Evolutionary conservation across 2,797 vertebrate species (phyloP), one percentile per base, ranked within the genome.

Genomic region (Neomorphus geoffroyi): DNA sequence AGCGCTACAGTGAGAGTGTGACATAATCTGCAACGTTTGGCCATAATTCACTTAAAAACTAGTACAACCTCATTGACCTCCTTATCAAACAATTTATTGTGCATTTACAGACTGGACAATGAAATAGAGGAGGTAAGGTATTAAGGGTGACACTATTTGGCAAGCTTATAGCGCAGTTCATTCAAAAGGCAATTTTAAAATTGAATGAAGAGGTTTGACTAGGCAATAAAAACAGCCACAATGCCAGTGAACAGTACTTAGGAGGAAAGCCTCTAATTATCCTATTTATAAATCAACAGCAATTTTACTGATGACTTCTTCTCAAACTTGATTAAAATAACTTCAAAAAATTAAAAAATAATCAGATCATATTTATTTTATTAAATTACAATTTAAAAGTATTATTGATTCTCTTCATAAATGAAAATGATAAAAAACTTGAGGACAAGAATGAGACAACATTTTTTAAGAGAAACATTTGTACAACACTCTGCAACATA

Each of bases 151-250:
- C 96, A 97, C 97, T 97, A 97, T 97, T 98, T 98, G 98, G 98
- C 98, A 98, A 97, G 98, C 98, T 98, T 96, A 74, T 97, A 96
- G 98, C 95, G 96, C 98, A 98, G 97, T 98, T 98, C 98, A 99
- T 98, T 99, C 98, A 98, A 98, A 99, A 99, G 98, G 98, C 98
- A 99, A 99, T 99, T 99, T 99, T 98, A 99, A 99, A 99, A 99
- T 99, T 99, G 98, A 99, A 98, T 98, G 98, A 98, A 98, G 98
- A 98, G 98, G 98, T 99, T 99, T 99, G 99, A 99, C 98, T 98
- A 98, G 99, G 99, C 98, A 98, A 98, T 99, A 99, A 99, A 99
- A 98, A 96, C 97, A 97, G 97, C 97, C 97, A 97, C 98, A 97
- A 97, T 98, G 97, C 98, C 97, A 98, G 97, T 97, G 98, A 98